These are phyloP conservation scores for Chrysochloris asiatica DNA, from an alignment of 2,113 vertebrate species.

Conservation along the genomic window DNA sequence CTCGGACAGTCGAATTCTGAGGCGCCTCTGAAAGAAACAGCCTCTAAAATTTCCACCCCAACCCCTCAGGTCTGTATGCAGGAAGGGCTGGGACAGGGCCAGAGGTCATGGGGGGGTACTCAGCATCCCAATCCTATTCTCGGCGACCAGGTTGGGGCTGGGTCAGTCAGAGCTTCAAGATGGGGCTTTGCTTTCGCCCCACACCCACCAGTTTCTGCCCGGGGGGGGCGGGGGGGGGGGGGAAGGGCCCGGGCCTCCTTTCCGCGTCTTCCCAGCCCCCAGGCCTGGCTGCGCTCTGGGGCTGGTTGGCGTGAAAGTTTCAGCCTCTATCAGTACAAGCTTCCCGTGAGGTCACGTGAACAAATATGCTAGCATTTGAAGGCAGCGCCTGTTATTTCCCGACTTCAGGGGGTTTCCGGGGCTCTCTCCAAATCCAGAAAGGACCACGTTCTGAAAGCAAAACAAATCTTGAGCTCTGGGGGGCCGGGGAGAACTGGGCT, in stretches of 20 bases:
- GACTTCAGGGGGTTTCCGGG: slow-evolving; percentile 93
- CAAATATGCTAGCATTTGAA: slow-evolving; percentile 96
- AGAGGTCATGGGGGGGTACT: slow-evolving; percentile 42
- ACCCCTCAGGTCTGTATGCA: not conserved
- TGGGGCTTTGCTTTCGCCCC: not conserved
- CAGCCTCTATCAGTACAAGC: slow-evolving; percentile 90
- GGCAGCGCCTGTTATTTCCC: slow-evolving; percentile 96
- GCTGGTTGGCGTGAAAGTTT: slow-evolving; percentile 89
- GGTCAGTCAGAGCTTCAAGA: not conserved
- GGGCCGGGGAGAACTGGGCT: slow-evolving; percentile 73
- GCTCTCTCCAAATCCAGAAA: slow-evolving; percentile 89
- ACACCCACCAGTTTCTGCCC: not conserved
- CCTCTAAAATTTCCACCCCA: slow-evolving; percentile 16
- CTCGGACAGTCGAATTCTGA: not conserved
- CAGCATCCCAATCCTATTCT: not conserved
- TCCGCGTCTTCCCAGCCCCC: slow-evolving; percentile 72
- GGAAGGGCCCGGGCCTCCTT: not conserved
- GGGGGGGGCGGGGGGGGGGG: not conserved
- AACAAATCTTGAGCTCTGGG: slow-evolving; percentile 81
- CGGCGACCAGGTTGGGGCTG: not conserved
- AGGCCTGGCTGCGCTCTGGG: slow-evolving; percentile 77
- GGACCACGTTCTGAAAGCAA: slow-evolving; percentile 87
- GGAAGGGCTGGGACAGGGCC: slow-evolving; percentile 41
- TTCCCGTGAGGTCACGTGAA: slow-evolving; percentile 95
- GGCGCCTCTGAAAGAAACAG: not conserved